Evolutionary conservation across 2,888 invertebrate species (phyloP).

Genomic region (Spodoptera picta): DNA sequence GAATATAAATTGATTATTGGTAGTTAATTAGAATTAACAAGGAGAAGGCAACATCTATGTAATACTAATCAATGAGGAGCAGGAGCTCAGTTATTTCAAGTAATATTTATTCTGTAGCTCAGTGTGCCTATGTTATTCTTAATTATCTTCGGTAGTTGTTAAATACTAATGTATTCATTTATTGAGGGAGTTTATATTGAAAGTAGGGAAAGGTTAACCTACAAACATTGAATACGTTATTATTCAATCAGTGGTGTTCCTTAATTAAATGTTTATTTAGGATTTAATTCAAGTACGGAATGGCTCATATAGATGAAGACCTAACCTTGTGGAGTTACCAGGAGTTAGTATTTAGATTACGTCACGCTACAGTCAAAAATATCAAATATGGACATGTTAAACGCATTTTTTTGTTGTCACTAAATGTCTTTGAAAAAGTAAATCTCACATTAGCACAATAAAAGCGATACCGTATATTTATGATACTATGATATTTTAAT

Average conservation of each 20-base stretch:
- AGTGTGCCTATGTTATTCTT: conserved; percentile 8
- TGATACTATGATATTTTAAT: too few relatives aligned
- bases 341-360: too few relatives aligned
- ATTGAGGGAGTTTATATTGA: background rate
- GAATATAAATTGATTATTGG: background rate
- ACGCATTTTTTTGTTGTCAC: too few relatives aligned
- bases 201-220: background rate
- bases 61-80: background rate
- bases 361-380: too few relatives aligned
- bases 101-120: too few relatives aligned
- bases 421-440: too few relatives aligned
- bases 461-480: too few relatives aligned
- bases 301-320: too few relatives aligned
- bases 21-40: conserved; percentile 8
- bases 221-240: background rate
- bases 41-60: background rate
- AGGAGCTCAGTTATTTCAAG: background rate
- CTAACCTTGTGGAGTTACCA: background rate
- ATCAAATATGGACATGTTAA: too few relatives aligned
- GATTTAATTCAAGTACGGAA: conserved; percentile 2
- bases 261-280: too few relatives aligned
- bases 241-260: too few relatives aligned
- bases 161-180: background rate
- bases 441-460: too few relatives aligned
- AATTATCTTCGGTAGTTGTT: conserved; percentile 10